Base-by-base conservation (phyloP, 2,113 vertebrate species). In the Pachycephala philippinensis region DNA sequence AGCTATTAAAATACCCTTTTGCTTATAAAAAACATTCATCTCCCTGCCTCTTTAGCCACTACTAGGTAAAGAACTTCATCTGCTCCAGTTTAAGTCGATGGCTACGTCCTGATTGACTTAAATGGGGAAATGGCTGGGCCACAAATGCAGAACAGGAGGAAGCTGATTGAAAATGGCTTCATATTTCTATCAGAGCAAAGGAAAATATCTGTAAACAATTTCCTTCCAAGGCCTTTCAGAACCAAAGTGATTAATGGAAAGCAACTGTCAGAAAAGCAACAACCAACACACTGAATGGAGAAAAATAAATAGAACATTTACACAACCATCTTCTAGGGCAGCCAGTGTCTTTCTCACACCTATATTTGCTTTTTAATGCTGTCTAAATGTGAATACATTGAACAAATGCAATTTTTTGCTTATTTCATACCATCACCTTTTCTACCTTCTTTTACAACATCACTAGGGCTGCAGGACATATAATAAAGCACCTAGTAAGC, bases 171-270 rank as follows among this genome's bases (percentile, higher is more conserved):
- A 96, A 95, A 94, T 90, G 69, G 92, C 76, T 95, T 96, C 96
- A 69, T 89, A 92, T 94, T 96, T 96, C 95, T 81, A 66, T 87
- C 76, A 93, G 69, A 94, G 90, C 49, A 90, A 84, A 92, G 72
- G 86, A 93, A 94, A 96, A 93, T 95, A 86, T 95, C 96, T 96
- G 96, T 95, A 96, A 97, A 96, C 77, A 95, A 97, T 95, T 96
- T 97, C 94, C 88, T 87, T 90, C 80, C 92, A 94, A 71, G 76
- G 54, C 15, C 40, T 84, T 90, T 93, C 75, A 92, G 86, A 89
- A 93, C 69, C 33, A 57, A 86, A 82, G n/a, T 71, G 80, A 90
- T 95, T 96, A 94, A 96, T 95, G 57, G 49, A 94, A 96, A 96
- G 65, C 93, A 96, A 96, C 92, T 95, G 96, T 69, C 71, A 93